A percentile compares a stretch with the other conserved stretches of the same genome.
phyloP scores from a whole-genome alignment of 2,113 vertebrate genomes.

The Meleagris gallopavo region DNA sequence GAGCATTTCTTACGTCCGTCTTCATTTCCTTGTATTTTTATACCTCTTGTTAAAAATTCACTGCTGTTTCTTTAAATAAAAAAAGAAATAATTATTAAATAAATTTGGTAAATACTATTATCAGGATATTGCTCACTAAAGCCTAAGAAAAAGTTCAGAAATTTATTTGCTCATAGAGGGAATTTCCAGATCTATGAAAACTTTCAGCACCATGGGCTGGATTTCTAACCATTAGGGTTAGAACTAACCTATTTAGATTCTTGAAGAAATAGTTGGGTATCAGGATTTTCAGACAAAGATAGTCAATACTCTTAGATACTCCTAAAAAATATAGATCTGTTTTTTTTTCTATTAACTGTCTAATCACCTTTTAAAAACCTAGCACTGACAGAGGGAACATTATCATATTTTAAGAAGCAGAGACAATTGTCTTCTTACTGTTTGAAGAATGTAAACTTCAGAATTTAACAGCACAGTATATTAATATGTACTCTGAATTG shows the following conservation, averaged over 20 bases:
- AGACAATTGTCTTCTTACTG: not conserved
- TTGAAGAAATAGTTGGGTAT: not conserved
- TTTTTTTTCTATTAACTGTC: not conserved
- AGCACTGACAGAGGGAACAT: not conserved
- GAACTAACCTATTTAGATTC: not conserved
- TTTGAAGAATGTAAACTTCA: not conserved
- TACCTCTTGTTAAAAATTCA: not conserved
- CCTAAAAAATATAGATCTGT: not conserved
- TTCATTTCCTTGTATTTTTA: not conserved
- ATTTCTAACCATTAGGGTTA: not conserved
- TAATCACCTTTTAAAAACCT: not conserved
- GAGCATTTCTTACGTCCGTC: not conserved
- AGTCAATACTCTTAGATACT: not conserved
- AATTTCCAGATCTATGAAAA: not conserved
- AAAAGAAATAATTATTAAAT: not conserved
- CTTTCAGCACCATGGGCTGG: not conserved
- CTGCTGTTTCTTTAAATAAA: not conserved
- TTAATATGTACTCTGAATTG: not conserved
- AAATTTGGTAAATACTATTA: not conserved
- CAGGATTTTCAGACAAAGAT: not conserved
- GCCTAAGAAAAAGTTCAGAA: not conserved
- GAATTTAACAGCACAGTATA: not conserved
- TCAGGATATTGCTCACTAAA: not conserved
- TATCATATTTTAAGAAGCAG: not conserved
- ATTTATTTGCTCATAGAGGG: not conserved